Conservation (phyloP, 2,113 vertebrate species). For the Puffinus mauretanicus region DNA sequence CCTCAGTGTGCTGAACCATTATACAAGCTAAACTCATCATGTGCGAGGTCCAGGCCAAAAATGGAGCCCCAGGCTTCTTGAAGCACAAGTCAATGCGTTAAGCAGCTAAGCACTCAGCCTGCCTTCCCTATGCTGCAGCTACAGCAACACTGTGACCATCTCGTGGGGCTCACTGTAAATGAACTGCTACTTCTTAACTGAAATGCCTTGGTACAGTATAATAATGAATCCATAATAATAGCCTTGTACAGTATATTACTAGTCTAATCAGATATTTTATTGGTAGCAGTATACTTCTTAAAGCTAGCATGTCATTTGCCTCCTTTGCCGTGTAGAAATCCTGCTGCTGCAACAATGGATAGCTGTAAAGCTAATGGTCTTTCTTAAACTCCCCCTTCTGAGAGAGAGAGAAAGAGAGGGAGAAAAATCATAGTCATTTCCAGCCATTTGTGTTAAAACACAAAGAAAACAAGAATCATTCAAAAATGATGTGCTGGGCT, state of each 20-base stretch:
- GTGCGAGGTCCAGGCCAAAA: not conserved
- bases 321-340: constrained; percentile 54
- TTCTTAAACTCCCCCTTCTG: constrained; percentile 49
- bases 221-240: constrained; percentile 27
- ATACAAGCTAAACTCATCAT: not conserved
- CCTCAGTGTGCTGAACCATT: not conserved
- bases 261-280: constrained; percentile 61
- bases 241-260: not conserved
- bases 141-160: not conserved
- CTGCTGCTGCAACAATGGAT: constrained; percentile 37
- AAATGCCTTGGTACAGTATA: not conserved
- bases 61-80: not conserved
- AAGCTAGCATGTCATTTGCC: constrained; percentile 56
- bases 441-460: constrained; percentile 69
- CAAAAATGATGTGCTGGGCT: constrained; percentile 45
- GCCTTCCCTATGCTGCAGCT: not conserved
- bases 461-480: constrained; percentile 70
- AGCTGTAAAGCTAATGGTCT: constrained; percentile 65
- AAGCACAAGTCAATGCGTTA: not conserved
- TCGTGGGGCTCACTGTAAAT: not conserved
- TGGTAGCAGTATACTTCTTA: constrained; percentile 10
- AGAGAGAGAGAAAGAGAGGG: not conserved
- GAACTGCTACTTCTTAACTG: constrained; percentile 34
- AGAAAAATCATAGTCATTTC: constrained; percentile 60
- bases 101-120: not conserved